phyloP scores from a whole-genome alignment of 1,140 invertebrate species.

The Leptinotarsa lineolata region DNA sequence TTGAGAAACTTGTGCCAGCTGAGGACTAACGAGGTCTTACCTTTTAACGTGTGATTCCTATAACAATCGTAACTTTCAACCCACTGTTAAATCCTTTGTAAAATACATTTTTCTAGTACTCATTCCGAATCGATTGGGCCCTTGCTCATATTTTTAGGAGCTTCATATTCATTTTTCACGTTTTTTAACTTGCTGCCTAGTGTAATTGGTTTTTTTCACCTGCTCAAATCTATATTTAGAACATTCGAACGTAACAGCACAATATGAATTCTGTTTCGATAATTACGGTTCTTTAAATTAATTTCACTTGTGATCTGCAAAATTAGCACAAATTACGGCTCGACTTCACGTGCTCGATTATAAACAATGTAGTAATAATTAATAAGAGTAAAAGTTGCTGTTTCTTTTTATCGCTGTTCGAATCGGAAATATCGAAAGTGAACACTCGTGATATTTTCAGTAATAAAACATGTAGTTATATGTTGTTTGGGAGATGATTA shows the following conservation, averaged over 20 bases:
- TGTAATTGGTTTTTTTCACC: too few species aligned
- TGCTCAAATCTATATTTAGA: not conserved
- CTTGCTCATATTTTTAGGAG: too few species aligned
- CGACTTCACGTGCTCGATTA: not conserved
- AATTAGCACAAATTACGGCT: not conserved
- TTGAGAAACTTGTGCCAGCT: too few species aligned
- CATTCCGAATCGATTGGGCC: too few species aligned
- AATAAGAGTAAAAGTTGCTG: not conserved
- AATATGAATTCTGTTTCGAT: not conserved
- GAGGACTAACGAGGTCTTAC: too few species aligned
- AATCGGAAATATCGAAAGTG: not conserved
- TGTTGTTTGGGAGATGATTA: not conserved
- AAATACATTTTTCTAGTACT: too few species aligned
- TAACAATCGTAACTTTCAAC: too few species aligned
- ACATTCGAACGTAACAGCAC: not conserved
- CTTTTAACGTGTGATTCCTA: too few species aligned
- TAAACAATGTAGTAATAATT: constrained; percentile 6
- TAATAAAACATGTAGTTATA: not conserved
- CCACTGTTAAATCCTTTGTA: too few species aligned
- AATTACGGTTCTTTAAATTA: not conserved
- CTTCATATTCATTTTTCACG: too few species aligned
- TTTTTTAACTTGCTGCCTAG: too few species aligned
- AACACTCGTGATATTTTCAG: not conserved
- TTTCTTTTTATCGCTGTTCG: not conserved
- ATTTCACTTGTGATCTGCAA: not conserved